Base-by-base conservation (phyloP, 2,797 vertebrate genomes). In the Margarornis squamiger region DNA sequence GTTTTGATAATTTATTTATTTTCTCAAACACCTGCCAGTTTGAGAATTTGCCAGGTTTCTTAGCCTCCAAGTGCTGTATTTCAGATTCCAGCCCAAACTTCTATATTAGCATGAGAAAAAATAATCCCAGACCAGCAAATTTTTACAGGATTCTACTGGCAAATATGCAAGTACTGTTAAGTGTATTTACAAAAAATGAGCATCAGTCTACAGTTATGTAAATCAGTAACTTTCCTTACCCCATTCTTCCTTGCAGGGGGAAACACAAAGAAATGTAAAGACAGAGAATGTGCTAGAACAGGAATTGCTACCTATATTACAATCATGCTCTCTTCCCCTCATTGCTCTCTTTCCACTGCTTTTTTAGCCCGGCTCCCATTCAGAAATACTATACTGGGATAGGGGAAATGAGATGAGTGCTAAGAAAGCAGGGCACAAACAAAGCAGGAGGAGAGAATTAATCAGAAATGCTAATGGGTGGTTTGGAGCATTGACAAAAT, bases 1-100 rank as follows among this genome's bases (percentile, higher is more conserved):
- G 46, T 65, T 93, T 74, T 74, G 34, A 75, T 86, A 41, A 77
- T 76, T 88, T 86, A 54, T 76, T 87, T 85, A 38, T 91, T 70
- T 95, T 86, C 38, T 94, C 43, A 23, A 65, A 75, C 49, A 80
- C 52, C 61, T 92, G 54, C 65, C 61, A 36, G 43, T 51, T 80
- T 90, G 82, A 86, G 73, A 86, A 92, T 88, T 61, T 80, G 68
- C 76, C 73, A 92, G 62, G 15, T 91, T 88, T 68, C 68, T 75
- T 92, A 70, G 67, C 57, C 63, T 65, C 22, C 30, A 77, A 77
- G 49, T 86, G 41, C 61, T 65, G 14, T 46, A 27, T 63, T 94
- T 84, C 8, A 86, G 27, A 65, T 92, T 92, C 39, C 34, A 88
- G 57, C 30, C 32, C 57, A 62, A 80, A 67, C 10, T 58, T 83